phyloP scores from a whole-genome alignment of 2,113 vertebrate genomes.

The Collichthys lucidus region DNA sequence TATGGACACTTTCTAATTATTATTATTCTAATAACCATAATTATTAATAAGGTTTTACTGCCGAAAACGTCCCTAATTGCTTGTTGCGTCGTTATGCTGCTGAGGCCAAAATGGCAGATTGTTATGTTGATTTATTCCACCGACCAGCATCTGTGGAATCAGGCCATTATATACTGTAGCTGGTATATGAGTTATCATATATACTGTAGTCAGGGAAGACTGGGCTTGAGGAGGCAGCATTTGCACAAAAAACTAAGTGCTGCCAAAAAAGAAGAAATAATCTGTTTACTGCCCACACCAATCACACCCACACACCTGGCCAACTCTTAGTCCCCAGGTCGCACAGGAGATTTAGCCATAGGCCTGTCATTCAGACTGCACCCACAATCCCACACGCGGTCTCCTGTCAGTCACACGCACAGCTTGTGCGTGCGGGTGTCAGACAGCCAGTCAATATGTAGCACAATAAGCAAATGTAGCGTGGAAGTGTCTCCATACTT shows the following conservation, averaged over 20 bases:
- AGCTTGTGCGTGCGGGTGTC: constrained; percentile 30
- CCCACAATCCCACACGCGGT: constrained; percentile 47
- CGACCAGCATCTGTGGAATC: not conserved
- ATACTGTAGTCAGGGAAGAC: constrained; percentile 4
- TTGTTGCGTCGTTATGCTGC: too few species aligned
- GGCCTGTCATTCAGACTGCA: constrained; percentile 58
- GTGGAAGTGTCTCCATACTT: constrained; percentile 36
- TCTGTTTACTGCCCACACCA: constrained; percentile 46
- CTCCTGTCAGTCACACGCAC: constrained; percentile 63
- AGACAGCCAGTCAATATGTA: constrained; percentile 37
- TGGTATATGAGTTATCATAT: not conserved
- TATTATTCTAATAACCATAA: not conserved
- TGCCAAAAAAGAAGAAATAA: constrained; percentile 41
- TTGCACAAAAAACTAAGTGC: constrained; percentile 29
- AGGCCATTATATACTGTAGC: constrained; percentile 5
- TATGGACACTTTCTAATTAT: not conserved
- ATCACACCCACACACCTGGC: constrained; percentile 54
- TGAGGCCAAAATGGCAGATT: constrained; percentile 7
- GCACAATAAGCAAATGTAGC: constrained; percentile 46
- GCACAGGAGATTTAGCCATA: constrained; percentile 47
- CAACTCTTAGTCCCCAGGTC: constrained; percentile 52
- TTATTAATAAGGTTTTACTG: not conserved
- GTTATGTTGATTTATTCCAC: not conserved
- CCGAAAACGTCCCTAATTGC: too few species aligned
- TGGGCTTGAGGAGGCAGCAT: constrained; percentile 17